A percentile compares a stretch with the other conserved stretches of the same genome.
These are phyloP conservation scores for Ceyx margarethae DNA, from an alignment of 2,113 vertebrate genomes.

Conservation along the genomic window DNA sequence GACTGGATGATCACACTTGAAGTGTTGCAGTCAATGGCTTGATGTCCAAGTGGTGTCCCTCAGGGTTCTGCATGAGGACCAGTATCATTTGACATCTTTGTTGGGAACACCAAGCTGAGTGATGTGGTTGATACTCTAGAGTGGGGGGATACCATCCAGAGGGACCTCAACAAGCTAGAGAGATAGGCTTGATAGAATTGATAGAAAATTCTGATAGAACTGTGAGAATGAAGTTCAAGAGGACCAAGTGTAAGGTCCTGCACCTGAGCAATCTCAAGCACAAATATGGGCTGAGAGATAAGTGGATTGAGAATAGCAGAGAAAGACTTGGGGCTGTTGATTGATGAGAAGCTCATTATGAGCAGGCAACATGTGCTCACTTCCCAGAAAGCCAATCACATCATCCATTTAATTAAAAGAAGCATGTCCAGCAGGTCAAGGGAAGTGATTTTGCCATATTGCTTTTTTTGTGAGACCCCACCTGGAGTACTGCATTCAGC, in stretches of 20 bases:
- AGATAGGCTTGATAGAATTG: accelerated
- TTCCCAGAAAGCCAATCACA: neutral
- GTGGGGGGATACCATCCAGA: neutral
- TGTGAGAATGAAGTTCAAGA: neutral
- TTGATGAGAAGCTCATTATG: neutral
- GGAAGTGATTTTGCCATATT: neutral
- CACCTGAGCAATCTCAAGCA: neutral
- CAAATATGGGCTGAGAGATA: neutral
- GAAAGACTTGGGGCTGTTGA: neutral
- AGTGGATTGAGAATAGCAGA: neutral
- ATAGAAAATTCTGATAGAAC: no score
- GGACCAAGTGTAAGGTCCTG: neutral
- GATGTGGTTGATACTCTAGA: neutral
- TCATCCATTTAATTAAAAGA: neutral
- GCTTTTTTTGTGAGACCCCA: neutral
- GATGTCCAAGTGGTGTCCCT: accelerated
- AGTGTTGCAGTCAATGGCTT: accelerated
- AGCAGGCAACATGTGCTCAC: neutral
- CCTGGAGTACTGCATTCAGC: neutral
- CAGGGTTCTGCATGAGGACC: neutral
- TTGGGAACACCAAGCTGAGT: neutral
- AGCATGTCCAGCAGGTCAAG: accelerated
- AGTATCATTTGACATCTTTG: neutral
- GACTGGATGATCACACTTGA: neutral
- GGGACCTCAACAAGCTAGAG: neutral